Evolutionary conservation across 2,888 invertebrate genomes (phyloP).

Genomic region (Gari tellinella): DNA sequence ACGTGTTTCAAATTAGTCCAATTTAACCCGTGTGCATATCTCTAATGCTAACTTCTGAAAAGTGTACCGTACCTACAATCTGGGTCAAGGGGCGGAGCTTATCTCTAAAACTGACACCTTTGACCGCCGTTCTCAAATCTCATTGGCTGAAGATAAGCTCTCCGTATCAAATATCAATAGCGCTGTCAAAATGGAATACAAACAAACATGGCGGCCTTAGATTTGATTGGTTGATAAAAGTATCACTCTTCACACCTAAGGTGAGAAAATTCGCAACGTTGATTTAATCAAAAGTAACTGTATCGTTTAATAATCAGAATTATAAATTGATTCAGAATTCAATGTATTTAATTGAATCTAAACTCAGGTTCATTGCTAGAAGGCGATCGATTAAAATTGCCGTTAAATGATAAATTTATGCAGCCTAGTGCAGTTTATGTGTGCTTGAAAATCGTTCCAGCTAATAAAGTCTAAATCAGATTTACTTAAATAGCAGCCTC

Average conservation of each 20-base stretch:
- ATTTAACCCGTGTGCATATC: constrained; percentile 22
- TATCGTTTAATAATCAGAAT: too few species aligned
- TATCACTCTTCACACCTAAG: constrained; percentile 59
- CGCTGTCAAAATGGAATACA: constrained; percentile 67
- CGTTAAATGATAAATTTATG: too few species aligned
- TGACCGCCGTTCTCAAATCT: constrained; percentile 49
- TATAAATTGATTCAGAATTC: too few species aligned
- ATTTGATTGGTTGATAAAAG: constrained; percentile 64
- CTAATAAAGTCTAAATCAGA: too few species aligned
- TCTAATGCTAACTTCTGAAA: constrained; percentile 22
- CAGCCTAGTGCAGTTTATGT: too few species aligned
- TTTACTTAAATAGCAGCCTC: too few species aligned
- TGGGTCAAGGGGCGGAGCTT: constrained; percentile 72
- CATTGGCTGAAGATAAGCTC: constrained; percentile 66
- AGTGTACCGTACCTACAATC: constrained; percentile 28
- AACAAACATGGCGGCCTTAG: constrained; percentile 62
- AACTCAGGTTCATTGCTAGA: too few species aligned
- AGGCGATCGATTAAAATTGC: too few species aligned
- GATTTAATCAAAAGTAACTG: constrained; percentile 35
- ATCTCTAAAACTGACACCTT: constrained; percentile 61
- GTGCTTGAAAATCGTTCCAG: too few species aligned
- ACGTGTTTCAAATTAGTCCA: constrained; percentile 40
- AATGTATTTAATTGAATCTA: too few species aligned
- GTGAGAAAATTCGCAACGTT: constrained; percentile 17
- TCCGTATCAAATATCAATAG: constrained; percentile 68